Evolutionary conservation across 92 coral and sea anemone genomes (phyloP).

Genomic region (Porites evermanni): DNA sequence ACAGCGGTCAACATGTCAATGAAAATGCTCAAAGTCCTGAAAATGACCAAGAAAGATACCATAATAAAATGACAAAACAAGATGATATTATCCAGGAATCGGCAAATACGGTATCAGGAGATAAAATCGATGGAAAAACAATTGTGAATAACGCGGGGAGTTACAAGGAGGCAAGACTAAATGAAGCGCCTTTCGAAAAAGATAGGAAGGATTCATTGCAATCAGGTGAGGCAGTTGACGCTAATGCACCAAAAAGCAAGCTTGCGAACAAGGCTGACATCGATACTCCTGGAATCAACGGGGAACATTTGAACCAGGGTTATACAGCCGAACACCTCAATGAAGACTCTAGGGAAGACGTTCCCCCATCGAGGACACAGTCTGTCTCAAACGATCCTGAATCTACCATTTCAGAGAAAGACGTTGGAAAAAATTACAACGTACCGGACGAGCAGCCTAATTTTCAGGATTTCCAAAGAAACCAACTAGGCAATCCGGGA

Average conservation of each 20-base stretch:
- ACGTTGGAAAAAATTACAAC: background rate
- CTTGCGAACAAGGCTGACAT: background rate
- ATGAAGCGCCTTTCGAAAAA: background rate
- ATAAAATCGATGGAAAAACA: background rate
- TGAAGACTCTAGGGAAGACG: background rate
- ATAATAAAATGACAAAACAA: background rate
- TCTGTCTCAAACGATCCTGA: background rate
- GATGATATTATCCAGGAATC: background rate
- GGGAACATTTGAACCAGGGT: background rate
- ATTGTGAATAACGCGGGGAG: constrained; percentile 1
- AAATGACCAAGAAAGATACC: background rate
- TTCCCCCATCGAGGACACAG: background rate
- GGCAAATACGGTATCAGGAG: background rate
- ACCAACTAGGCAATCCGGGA: background rate
- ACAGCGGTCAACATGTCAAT: background rate
- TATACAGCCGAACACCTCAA: background rate
- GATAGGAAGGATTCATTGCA: background rate
- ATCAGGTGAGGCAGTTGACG: background rate
- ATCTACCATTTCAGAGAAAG: background rate
- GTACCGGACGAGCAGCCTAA: background rate
- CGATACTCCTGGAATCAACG: background rate
- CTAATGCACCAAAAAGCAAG: background rate
- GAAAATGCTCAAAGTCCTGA: background rate
- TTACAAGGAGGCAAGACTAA: constrained; percentile 2
- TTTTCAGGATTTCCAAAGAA: background rate